Conservation (phyloP, 2,888 invertebrate species). For the Nymphalis c-album region DNA sequence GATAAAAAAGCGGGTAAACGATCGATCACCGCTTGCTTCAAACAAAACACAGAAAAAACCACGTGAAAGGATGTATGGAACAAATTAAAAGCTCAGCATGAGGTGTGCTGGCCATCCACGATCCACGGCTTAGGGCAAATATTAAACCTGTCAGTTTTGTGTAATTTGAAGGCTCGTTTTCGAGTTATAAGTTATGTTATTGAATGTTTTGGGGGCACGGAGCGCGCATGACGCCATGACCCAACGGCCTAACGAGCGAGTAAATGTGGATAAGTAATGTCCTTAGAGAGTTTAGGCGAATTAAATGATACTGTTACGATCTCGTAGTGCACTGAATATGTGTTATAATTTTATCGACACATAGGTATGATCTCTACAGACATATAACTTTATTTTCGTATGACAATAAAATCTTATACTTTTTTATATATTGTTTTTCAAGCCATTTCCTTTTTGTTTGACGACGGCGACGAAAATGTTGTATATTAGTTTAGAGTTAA, state of each 20-base stretch:
- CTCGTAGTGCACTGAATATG: not conserved
- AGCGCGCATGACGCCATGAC: conserved; percentile 44
- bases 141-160: conserved; percentile 76
- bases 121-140: conserved; percentile 69
- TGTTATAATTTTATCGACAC: not conserved
- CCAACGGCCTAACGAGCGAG: conserved; percentile 55
- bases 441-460: too few species aligned
- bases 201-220: conserved; percentile 53
- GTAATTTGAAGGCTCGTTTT: conserved; percentile 44
- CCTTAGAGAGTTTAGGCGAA: conserved; percentile 52
- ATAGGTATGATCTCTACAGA: too few species aligned
- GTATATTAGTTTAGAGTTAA: too few species aligned
- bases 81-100: conserved; percentile 81
- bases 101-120: conserved; percentile 61
- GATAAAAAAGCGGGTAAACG: conserved; percentile 75
- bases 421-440: too few species aligned
- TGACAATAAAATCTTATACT: too few species aligned
- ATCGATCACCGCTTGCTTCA: conserved; percentile 74
- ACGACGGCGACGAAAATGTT: too few species aligned
- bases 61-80: conserved; percentile 77
- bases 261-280: conserved; percentile 47
- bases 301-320: conserved; percentile 57
- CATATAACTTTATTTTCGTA: too few species aligned
- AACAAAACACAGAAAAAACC: conserved; percentile 77
- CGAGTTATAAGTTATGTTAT: conserved; percentile 77